A percentile compares a stretch with the other conserved stretches of the same genome.
These are phyloP conservation scores for Leptocoma aspasia DNA, from an alignment of 2,113 vertebrate genomes.

Conservation along the genomic window DNA sequence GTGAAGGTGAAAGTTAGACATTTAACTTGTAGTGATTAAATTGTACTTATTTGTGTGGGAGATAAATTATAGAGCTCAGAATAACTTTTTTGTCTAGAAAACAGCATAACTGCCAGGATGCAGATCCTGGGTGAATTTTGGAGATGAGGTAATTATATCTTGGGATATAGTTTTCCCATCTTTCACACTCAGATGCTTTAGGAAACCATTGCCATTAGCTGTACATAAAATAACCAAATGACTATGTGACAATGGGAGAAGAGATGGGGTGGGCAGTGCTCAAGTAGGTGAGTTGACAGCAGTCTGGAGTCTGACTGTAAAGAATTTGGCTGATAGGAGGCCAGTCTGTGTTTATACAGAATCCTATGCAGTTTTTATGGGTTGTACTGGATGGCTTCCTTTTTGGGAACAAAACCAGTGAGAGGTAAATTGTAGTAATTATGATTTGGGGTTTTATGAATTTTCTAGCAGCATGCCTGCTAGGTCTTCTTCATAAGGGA, in stretches of 20 bases:
- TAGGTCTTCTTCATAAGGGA: too few species aligned
- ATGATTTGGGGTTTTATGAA: too few species aligned
- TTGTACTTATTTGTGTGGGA: background rate
- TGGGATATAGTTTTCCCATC: background rate
- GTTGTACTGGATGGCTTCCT: background rate
- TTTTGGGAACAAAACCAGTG: background rate
- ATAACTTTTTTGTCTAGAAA: background rate
- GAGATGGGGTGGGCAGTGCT: background rate
- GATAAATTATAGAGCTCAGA: background rate
- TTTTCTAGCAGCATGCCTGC: too few species aligned
- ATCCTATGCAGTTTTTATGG: background rate
- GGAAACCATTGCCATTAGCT: background rate
- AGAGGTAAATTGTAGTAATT: too few species aligned
- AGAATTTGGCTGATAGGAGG: background rate
- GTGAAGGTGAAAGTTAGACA: background rate
- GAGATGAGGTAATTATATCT: background rate
- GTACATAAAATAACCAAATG: background rate
- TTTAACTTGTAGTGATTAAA: background rate
- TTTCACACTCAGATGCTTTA: background rate
- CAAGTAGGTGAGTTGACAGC: background rate
- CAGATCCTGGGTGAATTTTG: background rate
- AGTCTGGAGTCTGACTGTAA: background rate
- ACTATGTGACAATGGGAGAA: background rate
- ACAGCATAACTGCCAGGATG: background rate
- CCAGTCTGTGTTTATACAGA: background rate